A percentile compares a stretch with the other conserved stretches of the same genome.
Conservation (phyloP, 2,113 vertebrate genomes). For the Callocephalon fimbriatum region DNA sequence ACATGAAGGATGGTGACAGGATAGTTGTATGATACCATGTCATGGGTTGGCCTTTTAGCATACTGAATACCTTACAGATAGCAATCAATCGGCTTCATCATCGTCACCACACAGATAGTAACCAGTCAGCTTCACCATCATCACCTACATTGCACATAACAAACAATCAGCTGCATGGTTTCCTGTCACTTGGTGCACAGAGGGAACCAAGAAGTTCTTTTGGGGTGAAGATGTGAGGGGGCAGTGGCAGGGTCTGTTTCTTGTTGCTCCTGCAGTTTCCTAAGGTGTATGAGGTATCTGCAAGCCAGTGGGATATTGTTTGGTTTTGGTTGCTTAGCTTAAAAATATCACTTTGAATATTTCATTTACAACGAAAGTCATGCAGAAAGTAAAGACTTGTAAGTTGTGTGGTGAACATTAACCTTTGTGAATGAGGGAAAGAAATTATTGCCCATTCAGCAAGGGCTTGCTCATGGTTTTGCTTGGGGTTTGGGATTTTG, state of each 20-base stretch:
- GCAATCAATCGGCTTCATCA: background rate
- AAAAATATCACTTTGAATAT: background rate
- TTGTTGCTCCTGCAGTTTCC: background rate
- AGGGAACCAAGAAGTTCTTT: background rate
- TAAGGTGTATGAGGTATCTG: accelerated
- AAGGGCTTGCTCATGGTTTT: background rate
- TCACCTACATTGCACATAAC: background rate
- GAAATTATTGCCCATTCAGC: background rate
- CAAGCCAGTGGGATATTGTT: background rate
- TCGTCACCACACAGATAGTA: too few species aligned
- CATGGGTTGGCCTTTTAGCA: background rate
- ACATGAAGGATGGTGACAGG: accelerated
- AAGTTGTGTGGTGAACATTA: background rate
- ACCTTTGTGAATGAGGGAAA: background rate
- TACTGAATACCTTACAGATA: background rate
- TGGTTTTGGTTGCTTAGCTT: background rate
- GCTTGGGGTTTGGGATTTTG: background rate
- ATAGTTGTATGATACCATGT: background rate
- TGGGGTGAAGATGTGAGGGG: background rate
- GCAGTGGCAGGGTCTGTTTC: background rate
- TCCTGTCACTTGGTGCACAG: background rate
- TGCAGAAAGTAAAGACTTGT: background rate
- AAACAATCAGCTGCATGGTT: background rate
- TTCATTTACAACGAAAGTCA: background rate
- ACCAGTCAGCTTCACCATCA: background rate